Conservation (phyloP, 2,113 vertebrate species). For the Callorhinus ursinus region DNA sequence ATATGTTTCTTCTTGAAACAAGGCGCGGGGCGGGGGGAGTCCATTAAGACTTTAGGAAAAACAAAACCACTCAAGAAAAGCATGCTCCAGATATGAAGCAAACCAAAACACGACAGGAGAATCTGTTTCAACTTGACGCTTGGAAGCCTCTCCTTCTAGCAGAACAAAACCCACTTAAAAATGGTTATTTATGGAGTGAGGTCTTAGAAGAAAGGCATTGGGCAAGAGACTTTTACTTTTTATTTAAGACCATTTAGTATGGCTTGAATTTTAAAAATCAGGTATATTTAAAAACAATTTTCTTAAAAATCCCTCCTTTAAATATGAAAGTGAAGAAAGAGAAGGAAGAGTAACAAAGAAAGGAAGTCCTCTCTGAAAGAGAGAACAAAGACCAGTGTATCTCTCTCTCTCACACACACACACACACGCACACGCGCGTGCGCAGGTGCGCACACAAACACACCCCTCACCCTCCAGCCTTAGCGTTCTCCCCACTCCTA, state of each 20-base stretch:
- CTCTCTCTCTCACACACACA: not conserved
- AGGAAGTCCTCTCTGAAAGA: not conserved
- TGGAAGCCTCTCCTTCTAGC: not conserved
- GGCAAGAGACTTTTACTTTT: not conserved
- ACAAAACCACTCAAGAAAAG: not conserved
- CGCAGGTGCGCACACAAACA: too few species aligned
- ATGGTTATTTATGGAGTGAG: not conserved
- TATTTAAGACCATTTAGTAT: not conserved
- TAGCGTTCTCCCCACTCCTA: not conserved
- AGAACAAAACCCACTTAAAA: not conserved
- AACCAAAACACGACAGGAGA: not conserved
- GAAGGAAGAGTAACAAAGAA: not conserved
- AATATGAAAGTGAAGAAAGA: not conserved
- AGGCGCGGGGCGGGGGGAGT: not conserved
- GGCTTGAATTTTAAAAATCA: not conserved
- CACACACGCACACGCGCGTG: not conserved
- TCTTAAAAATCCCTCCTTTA: not conserved
- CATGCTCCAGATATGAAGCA: not conserved
- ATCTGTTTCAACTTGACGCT: constrained; percentile 4
- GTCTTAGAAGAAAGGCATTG: not conserved
- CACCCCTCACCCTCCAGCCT: not conserved
- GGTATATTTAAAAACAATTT: not conserved
- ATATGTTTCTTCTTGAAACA: constrained; percentile 54
- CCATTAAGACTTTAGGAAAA: constrained; percentile 40
- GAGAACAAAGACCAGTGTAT: not conserved